Evolutionary conservation across 2,113 vertebrate species (phyloP).

Genomic region (Sinocyclocheilus rhinocerous): DNA sequence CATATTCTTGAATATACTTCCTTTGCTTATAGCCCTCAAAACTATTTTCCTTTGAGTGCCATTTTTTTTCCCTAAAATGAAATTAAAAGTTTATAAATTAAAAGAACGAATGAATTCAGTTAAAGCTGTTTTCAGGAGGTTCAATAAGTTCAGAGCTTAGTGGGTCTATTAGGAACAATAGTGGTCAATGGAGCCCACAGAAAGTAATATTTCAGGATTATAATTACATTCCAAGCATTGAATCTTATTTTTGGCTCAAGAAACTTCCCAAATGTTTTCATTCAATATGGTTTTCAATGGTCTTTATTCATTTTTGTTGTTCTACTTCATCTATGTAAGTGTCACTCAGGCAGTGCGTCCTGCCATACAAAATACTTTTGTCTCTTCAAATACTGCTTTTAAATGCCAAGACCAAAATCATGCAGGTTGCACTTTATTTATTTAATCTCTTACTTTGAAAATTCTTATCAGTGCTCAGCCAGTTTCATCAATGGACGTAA

Average conservation of each 20-base stretch:
- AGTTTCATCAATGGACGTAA: not conserved
- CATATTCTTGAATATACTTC: not conserved
- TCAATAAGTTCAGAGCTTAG: not conserved
- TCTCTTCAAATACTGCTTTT: not conserved
- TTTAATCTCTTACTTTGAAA: not conserved
- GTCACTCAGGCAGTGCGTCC: not conserved
- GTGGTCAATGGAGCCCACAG: not conserved
- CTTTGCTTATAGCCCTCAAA: no score
- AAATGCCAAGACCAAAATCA: not conserved
- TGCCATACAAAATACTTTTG: not conserved
- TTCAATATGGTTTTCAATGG: not conserved
- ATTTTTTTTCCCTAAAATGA: no score
- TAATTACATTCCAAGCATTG: not conserved
- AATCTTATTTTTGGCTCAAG: not conserved
- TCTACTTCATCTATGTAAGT: not conserved
- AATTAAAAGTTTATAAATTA: not conserved
- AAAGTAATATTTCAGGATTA: not conserved
- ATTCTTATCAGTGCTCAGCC: not conserved
- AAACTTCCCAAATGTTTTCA: not conserved
- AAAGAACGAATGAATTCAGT: not conserved
- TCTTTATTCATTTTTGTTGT: not conserved
- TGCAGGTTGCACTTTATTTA: not conserved
- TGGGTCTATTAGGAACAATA: not conserved
- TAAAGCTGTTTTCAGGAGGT: not conserved
- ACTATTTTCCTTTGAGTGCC: no score